Conservation (phyloP, 2,113 vertebrate genomes). For the Sakesphorus luctuosus region DNA sequence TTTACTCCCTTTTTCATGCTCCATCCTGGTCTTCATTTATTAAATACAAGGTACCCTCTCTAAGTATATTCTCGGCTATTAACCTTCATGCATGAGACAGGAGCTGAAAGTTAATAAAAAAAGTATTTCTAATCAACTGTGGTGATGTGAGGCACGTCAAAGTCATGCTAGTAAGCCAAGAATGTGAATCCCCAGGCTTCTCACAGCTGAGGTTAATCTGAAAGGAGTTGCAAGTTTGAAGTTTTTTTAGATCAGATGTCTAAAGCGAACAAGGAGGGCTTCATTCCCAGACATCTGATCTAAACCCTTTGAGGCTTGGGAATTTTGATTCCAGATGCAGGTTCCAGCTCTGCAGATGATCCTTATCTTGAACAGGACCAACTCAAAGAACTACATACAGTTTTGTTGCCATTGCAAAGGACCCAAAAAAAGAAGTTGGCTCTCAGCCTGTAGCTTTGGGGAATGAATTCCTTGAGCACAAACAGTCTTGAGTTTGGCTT, state of each 20-base stretch:
- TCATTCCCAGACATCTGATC: slow-evolving; percentile 50
- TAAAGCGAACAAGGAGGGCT: slow-evolving; percentile 23
- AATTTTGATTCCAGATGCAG: slow-evolving; percentile 53
- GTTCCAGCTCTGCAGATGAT: slow-evolving; percentile 53
- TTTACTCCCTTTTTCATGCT: slow-evolving; percentile 1
- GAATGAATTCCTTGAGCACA: neutral
- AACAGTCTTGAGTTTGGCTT: neutral
- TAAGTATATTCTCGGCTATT: slow-evolving; percentile 39
- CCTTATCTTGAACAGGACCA: slow-evolving; percentile 36
- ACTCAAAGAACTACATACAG: neutral
- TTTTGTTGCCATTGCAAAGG: slow-evolving; percentile 22
- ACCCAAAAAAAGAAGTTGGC: neutral
- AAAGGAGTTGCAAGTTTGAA: slow-evolving; percentile 27
- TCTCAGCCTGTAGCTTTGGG: neutral
- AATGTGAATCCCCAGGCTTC: slow-evolving; percentile 55
- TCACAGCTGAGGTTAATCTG: slow-evolving; percentile 56
- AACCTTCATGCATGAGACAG: slow-evolving; percentile 65
- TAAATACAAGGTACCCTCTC: slow-evolving; percentile 24
- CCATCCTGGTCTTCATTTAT: neutral
- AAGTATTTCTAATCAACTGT: slow-evolving; percentile 67
- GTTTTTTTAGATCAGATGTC: slow-evolving; percentile 45
- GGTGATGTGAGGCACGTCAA: slow-evolving; percentile 49
- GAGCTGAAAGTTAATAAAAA: slow-evolving; percentile 70
- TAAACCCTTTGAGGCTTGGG: slow-evolving; percentile 23
- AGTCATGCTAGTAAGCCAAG: slow-evolving; percentile 59